These are phyloP conservation scores for Matsumurasca onukii DNA, from an alignment of 1,140 invertebrate genomes.

Conservation along the genomic window DNA sequence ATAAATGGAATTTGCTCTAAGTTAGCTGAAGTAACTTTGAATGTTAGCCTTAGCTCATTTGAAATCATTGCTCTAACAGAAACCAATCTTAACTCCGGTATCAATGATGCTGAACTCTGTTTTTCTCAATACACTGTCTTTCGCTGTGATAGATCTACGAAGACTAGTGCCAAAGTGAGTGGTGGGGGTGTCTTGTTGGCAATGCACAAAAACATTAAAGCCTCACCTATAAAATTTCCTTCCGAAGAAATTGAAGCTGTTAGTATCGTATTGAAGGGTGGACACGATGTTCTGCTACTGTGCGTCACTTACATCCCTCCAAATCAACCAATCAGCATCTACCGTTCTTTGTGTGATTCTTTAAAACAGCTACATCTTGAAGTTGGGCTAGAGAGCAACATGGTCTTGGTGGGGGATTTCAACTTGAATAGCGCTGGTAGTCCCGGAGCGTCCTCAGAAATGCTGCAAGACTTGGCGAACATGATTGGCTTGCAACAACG, in stretches of 20 bases:
- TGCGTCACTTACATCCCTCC: neutral
- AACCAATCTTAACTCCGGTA: neutral
- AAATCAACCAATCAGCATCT: neutral
- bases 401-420: neutral
- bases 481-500: neutral
- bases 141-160: slow-evolving; percentile 14
- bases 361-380: neutral
- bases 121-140: neutral
- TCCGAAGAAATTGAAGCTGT: neutral
- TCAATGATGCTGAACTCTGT: slow-evolving; percentile 13
- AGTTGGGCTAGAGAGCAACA: neutral
- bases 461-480: neutral
- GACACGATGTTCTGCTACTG: neutral
- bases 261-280: neutral
- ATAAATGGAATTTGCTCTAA: slow-evolving; percentile 12
- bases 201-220: neutral
- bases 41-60: neutral
- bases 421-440: slow-evolving; percentile 2
- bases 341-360: neutral
- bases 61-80: slow-evolving; percentile 1
- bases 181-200: neutral
- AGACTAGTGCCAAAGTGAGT: neutral
- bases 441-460: neutral
- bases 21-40: neutral
- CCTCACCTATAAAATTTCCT: neutral